Evolutionary conservation across 2,888 invertebrate genomes (phyloP).

Genomic region (Drosophila flavopinicola): DNA sequence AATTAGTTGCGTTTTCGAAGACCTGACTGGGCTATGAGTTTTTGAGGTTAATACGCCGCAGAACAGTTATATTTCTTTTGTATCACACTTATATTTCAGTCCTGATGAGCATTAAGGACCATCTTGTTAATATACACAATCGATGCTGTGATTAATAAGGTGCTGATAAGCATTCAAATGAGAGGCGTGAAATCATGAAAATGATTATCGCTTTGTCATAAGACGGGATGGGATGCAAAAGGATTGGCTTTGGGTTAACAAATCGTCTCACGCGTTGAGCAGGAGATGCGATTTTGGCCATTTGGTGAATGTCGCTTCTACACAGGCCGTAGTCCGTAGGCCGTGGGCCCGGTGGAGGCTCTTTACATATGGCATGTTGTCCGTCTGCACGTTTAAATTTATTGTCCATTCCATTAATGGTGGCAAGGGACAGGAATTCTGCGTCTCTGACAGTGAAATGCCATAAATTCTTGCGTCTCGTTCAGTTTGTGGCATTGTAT

Average conservation of each 20-base stretch:
- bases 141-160: conserved; percentile 27
- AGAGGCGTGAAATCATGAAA: conserved; percentile 44
- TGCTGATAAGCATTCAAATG: conserved; percentile 28
- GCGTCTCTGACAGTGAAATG: conserved; percentile 78
- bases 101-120: too few relatives aligned
- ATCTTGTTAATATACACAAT: not conserved
- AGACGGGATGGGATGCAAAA: conserved; percentile 29
- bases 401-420: conserved; percentile 78
- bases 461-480: conserved; percentile 76
- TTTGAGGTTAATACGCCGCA: too few relatives aligned
- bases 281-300: conserved; percentile 64
- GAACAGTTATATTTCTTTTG: too few relatives aligned
- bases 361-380: conserved; percentile 76
- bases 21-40: too few relatives aligned
- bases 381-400: conserved; percentile 78
- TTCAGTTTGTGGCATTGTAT: conserved; percentile 63
- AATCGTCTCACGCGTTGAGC: conserved; percentile 72
- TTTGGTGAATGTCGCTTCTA: conserved; percentile 66
- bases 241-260: conserved; percentile 47
- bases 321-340: conserved; percentile 17
- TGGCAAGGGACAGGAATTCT: conserved; percentile 76
- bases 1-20: too few relatives aligned
- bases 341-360: conserved; percentile 1
- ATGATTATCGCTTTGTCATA: conserved; percentile 69
- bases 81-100: not conserved